Evolutionary conservation across 2,888 invertebrate genomes (phyloP).

Genomic region (Synanthedon tipuliformis): DNA sequence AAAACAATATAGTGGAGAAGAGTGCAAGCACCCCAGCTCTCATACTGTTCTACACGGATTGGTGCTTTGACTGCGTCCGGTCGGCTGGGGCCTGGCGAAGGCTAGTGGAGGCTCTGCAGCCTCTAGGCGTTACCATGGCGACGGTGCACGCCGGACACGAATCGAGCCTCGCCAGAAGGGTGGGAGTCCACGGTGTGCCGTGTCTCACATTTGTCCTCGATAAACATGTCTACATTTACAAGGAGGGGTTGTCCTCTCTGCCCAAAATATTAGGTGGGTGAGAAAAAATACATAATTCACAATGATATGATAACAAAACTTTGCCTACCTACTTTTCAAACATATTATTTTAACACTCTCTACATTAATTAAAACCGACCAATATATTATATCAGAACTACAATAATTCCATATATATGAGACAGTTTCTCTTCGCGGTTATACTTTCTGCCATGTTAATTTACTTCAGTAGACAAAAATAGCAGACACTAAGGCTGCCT

Average conservation of each 20-base stretch:
- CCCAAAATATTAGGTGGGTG: conserved; percentile 82
- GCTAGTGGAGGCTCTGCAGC: conserved; percentile 87
- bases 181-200: conserved; percentile 86
- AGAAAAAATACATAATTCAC: too few species aligned
- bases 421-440: too few species aligned
- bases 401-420: too few species aligned
- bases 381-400: too few species aligned
- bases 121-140: conserved; percentile 83
- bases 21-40: conserved; percentile 86
- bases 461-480: too few species aligned
- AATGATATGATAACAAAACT: too few species aligned
- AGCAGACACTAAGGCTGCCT: too few species aligned
- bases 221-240: conserved; percentile 86
- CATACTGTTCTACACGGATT: conserved; percentile 92
- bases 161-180: conserved; percentile 77
- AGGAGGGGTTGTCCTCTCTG: conserved; percentile 82
- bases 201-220: conserved; percentile 84
- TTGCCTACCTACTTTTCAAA: too few species aligned
- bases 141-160: conserved; percentile 88
- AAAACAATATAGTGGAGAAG: conserved; percentile 86
- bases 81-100: conserved; percentile 89
- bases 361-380: too few species aligned
- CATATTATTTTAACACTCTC: too few species aligned
- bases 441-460: too few species aligned
- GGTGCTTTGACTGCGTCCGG: conserved; percentile 92